Base-by-base conservation (phyloP, 2,797 vertebrate species). In the Notoglanidium macrostoma region DNA sequence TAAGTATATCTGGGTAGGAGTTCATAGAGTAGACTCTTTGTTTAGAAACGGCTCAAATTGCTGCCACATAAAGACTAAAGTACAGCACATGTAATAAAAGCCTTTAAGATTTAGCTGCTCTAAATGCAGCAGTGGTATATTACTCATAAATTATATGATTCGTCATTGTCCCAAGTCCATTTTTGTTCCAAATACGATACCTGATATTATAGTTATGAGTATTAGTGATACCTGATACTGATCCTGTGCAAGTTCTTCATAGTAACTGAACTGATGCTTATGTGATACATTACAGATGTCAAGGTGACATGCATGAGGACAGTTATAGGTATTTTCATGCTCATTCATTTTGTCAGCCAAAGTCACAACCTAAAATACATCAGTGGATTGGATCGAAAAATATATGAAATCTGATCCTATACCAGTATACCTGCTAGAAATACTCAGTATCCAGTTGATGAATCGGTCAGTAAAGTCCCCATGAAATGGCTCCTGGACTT, bases 31-130 rank as follows among this genome's bases (percentile, higher is more conserved):
- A 77, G 85, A 86, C 76, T 81, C 59, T 79, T 87, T 85, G 65
- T 89, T 91, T 89, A 87, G 9, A 63, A 90, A 88, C 78, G 86
- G 85, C 85, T 90, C 72, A 81, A 70, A 87, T 83, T 82, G 83
- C 88, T 32, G 84, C 63, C 73, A 81, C 17, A 11, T 44, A 21
- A 59, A 70, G 61, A 32, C 61, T 67, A 15, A 82, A 65, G 35
- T 72, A 57, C 12, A 81, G 77, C 40, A 59, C 5, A 10, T 85
- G 15, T 59, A 80, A 57, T 65, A 68, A 67, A 70, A 80, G 4
- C 51, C 61, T 63, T 40, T 70, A 32, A 29, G 35, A 32, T 59
- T 72, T 12, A 59, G 54, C 77, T 72, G 65, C n/a, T 73, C 61
- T 80, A 81, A 72, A 86, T 86, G 32, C 29, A 23, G 78, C 12